Base-by-base conservation (phyloP, 1,140 invertebrate species). In the Drosophila simulans region DNA sequence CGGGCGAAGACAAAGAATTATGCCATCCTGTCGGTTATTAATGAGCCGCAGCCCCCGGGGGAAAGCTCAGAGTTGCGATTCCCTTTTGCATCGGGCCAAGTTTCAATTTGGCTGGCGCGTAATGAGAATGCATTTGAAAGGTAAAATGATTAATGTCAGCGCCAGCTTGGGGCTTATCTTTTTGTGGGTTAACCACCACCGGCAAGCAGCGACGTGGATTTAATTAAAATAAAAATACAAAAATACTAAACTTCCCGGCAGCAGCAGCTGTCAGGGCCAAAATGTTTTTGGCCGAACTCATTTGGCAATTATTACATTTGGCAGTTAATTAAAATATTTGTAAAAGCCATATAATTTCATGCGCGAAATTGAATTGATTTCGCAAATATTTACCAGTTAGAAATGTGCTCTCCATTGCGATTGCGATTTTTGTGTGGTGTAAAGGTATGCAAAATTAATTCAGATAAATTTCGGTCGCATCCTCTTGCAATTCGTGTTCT, bases 271-370 rank as follows among this genome's bases (percentile, higher is more conserved):
- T 70, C 71, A 43, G 8, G 40, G 39, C 42, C 71, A 42, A 74
- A 56, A 34, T 66, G 40, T 57, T 55, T 74, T 65, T 34, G 42
- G 27, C 42, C 31, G 2, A 68, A 76, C 43, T 56, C 49, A 52
- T 51, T 68, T 15, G 25, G 55, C 43, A 45, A 55, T 77, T 68
- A 77, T 76, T 77, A 45, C 52, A 46, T 48, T 64, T 74, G 42
- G 55, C 53, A 78, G 81, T 76, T 77, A 62, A 80, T 85, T 85
- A 76, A 85, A 84, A 85, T 77, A 77, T 68, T 59, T 70, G 51
- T 46, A 40, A 48, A 27, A 70, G 45, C 40, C 22, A 63, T 58
- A 76, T 60, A 45, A 51, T 49, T 66, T 45, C 40, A 27, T 51
- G 15, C 56, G 34, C 31, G 3, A 65, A 76, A 76, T 77, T 52